Evolutionary conservation across 2,888 invertebrate species (phyloP).

Genomic region (Coenonympha glycerion): DNA sequence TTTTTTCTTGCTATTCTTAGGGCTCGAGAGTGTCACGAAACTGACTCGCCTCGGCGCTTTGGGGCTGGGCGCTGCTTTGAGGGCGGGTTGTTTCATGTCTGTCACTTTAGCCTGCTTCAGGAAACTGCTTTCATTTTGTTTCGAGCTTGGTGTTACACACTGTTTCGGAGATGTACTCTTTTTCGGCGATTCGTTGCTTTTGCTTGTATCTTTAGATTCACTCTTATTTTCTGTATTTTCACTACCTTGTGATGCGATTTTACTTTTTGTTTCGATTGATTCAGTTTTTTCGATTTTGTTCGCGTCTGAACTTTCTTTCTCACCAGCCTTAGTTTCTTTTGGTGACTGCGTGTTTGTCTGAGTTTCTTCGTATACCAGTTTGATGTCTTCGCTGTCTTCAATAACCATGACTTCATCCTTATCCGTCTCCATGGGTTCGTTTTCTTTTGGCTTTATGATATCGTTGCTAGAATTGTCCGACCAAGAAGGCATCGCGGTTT

Average conservation of each 20-base stretch:
- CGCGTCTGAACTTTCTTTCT: no score
- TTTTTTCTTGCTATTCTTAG: conserved; percentile 79
- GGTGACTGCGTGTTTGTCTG: conserved; percentile 26
- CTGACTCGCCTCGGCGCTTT: conserved; percentile 82
- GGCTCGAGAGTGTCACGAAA: conserved; percentile 86
- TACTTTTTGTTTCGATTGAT: not conserved
- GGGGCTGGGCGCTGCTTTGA: conserved; percentile 44
- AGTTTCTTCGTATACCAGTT: conserved; percentile 68
- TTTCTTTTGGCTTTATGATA: conserved; percentile 45
- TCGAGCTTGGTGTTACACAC: conserved; percentile 11
- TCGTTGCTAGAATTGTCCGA: conserved; percentile 66
- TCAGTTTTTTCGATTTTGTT: no score
- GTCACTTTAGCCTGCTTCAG: conserved; percentile 57
- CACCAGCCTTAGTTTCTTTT: conserved; percentile 24
- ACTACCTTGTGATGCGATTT: not conserved
- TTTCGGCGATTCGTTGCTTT: not conserved
- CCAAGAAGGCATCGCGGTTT: conserved; percentile 70
- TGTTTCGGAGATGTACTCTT: conserved; percentile 19
- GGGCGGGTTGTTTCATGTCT: conserved; percentile 45
- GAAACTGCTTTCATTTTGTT: conserved; percentile 32
- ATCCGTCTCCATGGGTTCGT: conserved; percentile 32
- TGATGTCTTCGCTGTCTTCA: conserved; percentile 74
- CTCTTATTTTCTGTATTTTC: not conserved
- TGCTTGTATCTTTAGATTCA: not conserved
- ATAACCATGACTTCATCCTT: conserved; percentile 30